Conservation (phyloP, 2,113 vertebrate species). For the Charadrius vociferus region DNA sequence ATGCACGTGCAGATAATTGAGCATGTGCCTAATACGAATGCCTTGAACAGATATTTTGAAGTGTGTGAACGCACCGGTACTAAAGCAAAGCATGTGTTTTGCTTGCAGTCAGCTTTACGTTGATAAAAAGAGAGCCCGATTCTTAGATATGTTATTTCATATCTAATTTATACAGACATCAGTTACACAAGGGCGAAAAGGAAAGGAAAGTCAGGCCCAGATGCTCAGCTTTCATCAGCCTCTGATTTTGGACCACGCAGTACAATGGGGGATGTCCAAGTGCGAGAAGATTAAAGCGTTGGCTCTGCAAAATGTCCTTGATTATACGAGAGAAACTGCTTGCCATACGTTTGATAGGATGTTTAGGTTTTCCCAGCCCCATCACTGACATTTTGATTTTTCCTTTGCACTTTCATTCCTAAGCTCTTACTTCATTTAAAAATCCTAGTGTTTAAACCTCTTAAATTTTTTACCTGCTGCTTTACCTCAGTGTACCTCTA, state of each 20-base stretch:
- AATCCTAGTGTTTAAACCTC: background rate
- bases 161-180: background rate
- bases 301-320: background rate
- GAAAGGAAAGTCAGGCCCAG: background rate
- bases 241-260: background rate
- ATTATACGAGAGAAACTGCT: background rate
- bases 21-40: background rate
- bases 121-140: background rate
- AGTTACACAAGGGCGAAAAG: background rate
- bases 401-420: background rate
- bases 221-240: background rate
- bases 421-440: background rate
- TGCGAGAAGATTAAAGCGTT: background rate
- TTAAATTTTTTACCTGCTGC: background rate
- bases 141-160: background rate
- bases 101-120: background rate
- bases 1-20: fast-evolving
- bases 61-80: background rate
- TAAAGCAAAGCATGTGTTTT: background rate
- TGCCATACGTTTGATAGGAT: background rate
- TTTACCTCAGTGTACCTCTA: conserved; percentile 1
- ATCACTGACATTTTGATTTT: background rate
- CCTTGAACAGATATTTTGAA: background rate
- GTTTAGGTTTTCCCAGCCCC: background rate
- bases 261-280: background rate